phyloP scores from a whole-genome alignment of 64 coral and sea anemone genomes.

The Pocillopora verrucosa region DNA sequence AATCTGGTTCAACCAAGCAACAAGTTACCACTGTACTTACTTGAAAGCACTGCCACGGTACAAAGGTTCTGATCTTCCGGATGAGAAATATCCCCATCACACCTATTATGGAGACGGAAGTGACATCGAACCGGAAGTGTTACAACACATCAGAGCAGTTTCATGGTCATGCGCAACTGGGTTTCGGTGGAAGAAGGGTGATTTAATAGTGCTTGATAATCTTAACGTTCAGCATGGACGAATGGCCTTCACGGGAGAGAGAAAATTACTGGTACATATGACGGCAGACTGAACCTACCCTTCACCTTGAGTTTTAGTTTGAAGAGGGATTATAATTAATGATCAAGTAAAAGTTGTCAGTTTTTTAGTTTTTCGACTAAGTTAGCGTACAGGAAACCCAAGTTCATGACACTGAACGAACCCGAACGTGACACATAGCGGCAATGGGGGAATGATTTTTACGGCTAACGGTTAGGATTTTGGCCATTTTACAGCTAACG shows the following conservation, averaged over 20 bases:
- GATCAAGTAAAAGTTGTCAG: too few relatives aligned
- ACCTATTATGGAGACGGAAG: slow-evolving; percentile 42
- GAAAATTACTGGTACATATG: slow-evolving; percentile 29
- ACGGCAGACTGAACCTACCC: background rate
- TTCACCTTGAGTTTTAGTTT: too few relatives aligned
- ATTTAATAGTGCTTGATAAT: slow-evolving; percentile 36
- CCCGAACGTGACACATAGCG: too few relatives aligned
- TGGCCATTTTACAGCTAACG: too few relatives aligned
- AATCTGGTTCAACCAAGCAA: slow-evolving; percentile 32
- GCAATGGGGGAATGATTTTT: too few relatives aligned
- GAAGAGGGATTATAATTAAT: too few relatives aligned
- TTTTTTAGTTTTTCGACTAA: too few relatives aligned
- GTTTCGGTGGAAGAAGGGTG: slow-evolving; percentile 56
- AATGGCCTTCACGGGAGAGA: slow-evolving; percentile 37
- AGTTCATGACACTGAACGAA: too few relatives aligned
- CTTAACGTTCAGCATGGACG: slow-evolving; percentile 22
- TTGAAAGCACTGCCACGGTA: slow-evolving; percentile 32
- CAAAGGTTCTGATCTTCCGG: background rate
- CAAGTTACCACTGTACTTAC: slow-evolving; percentile 7
- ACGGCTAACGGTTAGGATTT: too few relatives aligned
- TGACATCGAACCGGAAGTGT: slow-evolving; percentile 46
- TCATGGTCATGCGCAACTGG: slow-evolving; percentile 43
- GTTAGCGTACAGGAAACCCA: too few relatives aligned
- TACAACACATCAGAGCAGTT: slow-evolving; percentile 44
- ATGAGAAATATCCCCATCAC: slow-evolving; percentile 18